Evolutionary conservation across 1,140 invertebrate species (phyloP).

Genomic region (Heliconius nattereri): DNA sequence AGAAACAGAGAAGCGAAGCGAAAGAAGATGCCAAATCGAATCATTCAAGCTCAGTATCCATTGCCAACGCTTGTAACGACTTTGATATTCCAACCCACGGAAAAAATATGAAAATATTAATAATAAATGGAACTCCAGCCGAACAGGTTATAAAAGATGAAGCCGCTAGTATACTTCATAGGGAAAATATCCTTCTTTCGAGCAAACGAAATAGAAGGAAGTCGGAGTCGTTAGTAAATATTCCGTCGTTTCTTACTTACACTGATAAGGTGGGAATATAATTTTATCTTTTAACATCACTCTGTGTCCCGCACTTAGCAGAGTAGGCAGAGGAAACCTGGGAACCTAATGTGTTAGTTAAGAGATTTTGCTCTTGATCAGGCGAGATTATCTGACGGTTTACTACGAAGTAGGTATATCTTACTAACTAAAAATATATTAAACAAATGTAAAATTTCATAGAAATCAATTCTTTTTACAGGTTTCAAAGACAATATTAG

Average conservation of each 20-base stretch:
- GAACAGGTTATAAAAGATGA: slow-evolving; percentile 86
- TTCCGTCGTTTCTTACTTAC: slow-evolving; percentile 87
- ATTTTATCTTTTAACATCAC: background rate
- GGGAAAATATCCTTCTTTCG: slow-evolving; percentile 58
- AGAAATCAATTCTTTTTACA: slow-evolving; percentile 56
- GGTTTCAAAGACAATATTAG: slow-evolving; percentile 85
- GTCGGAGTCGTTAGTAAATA: slow-evolving; percentile 84
- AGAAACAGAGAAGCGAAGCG: slow-evolving; percentile 63
- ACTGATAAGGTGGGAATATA: slow-evolving; percentile 83
- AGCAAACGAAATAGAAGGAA: slow-evolving; percentile 58
- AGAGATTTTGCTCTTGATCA: too few relatives aligned
- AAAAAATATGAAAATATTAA: slow-evolving; percentile 73
- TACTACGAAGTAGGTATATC: too few relatives aligned
- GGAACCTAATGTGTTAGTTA: too few relatives aligned
- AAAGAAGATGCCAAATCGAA: slow-evolving; percentile 61
- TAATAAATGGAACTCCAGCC: slow-evolving; percentile 84
- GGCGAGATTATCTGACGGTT: too few relatives aligned
- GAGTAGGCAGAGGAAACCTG: too few relatives aligned
- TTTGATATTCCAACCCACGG: slow-evolving; percentile 54
- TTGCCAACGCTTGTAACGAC: slow-evolving; percentile 53
- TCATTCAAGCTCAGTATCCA: slow-evolving; percentile 73
- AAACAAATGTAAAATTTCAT: background rate
- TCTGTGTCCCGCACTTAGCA: background rate
- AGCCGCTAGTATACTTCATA: slow-evolving; percentile 78
- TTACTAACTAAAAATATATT: background rate